Conservation (phyloP, 1,140 invertebrate genomes). For the Drosophila lini region DNA sequence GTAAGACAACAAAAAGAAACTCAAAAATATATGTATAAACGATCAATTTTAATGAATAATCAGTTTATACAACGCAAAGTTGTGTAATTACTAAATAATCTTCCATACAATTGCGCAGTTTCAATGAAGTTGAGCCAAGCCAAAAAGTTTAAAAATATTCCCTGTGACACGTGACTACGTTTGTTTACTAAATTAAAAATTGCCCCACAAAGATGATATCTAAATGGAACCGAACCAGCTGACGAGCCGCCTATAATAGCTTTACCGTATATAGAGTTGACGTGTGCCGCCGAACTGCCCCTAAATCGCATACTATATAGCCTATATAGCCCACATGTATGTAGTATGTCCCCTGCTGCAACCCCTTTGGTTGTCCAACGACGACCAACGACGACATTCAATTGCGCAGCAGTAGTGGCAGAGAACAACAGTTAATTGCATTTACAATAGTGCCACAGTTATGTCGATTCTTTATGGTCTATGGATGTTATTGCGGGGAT, state of each 20-base stretch:
- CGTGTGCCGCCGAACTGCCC: constrained; percentile 24
- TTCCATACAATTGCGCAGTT: constrained; percentile 12
- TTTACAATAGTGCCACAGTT: constrained; percentile 66
- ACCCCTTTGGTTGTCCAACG: constrained; percentile 6
- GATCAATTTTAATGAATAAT: background rate
- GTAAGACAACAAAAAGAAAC: background rate
- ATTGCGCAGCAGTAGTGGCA: constrained; percentile 62
- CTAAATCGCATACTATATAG: constrained; percentile 20
- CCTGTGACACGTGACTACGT: constrained; percentile 1
- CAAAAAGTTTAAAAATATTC: background rate
- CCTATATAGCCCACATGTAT: constrained; percentile 3
- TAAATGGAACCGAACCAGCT: constrained; percentile 22
- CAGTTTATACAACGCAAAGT: background rate
- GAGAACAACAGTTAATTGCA: constrained; percentile 67
- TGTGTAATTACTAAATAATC: constrained; percentile 8
- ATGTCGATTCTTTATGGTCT: constrained; percentile 50
- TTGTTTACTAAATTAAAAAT: constrained; percentile 13
- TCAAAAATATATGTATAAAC: background rate
- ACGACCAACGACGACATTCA: constrained; percentile 33
- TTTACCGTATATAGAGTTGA: constrained; percentile 48
- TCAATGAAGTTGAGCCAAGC: background rate
- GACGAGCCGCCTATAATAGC: constrained; percentile 8
- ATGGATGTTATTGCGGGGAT: constrained; percentile 15
- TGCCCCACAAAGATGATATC: constrained; percentile 46
- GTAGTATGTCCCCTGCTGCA: background rate